Percentiles rank a stretch among this genome's conserved stretches.
Evolutionary conservation across 2,113 vertebrate species (phyloP).

Genomic region (Hydrolagus affinis): DNA sequence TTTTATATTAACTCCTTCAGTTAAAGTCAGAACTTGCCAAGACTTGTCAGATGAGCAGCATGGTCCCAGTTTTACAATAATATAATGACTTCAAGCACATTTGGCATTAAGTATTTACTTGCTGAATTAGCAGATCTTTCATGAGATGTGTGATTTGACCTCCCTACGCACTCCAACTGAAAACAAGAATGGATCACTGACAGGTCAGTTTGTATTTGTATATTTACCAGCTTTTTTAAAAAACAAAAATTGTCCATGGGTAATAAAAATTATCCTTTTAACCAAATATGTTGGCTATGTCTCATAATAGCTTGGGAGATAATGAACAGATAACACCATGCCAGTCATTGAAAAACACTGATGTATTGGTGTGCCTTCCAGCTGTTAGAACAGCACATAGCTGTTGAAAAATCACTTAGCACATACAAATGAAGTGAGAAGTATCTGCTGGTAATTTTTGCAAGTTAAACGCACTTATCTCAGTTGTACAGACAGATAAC

Average conservation of each 20-base stretch:
- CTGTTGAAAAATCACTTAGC: slow-evolving; percentile 41
- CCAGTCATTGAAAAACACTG: not conserved
- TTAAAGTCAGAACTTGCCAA: no score
- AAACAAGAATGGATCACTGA: not conserved
- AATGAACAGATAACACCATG: not conserved
- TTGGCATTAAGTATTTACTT: not conserved
- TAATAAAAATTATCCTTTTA: not conserved
- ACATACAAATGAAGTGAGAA: slow-evolving; percentile 40
- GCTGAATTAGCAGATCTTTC: not conserved
- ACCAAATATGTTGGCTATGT: not conserved
- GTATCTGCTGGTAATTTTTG: slow-evolving; percentile 46
- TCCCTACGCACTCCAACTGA: not conserved
- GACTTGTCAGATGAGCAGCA: not conserved
- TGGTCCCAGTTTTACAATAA: not conserved
- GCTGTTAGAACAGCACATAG: slow-evolving; percentile 30
- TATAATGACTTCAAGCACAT: not conserved
- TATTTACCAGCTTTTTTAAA: not conserved
- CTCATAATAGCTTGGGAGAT: not conserved
- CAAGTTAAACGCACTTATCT: not conserved
- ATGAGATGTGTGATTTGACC: not conserved
- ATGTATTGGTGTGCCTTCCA: not conserved
- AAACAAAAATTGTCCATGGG: not conserved
- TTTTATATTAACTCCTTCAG: not conserved
- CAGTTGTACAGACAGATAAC: not conserved
- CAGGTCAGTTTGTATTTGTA: not conserved